Conservation (phyloP, 2,888 invertebrate species). For the Rhagium mordax region DNA sequence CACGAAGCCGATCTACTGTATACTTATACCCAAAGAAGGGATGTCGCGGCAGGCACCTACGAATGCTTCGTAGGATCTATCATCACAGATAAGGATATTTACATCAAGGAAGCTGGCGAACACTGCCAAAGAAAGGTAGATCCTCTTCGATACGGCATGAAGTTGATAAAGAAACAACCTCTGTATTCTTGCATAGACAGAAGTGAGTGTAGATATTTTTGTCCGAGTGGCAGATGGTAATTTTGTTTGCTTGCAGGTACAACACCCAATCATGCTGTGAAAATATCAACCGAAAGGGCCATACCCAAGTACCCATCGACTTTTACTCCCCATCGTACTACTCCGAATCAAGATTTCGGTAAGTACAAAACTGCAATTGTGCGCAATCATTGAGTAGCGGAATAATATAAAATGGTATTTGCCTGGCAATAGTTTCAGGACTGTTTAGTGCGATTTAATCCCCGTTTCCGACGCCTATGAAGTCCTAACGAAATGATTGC, state of each 20-base stretch:
- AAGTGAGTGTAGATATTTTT: constrained; percentile 35
- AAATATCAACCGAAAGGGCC: constrained; percentile 36
- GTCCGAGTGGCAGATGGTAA: not conserved
- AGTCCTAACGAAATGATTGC: too few relatives aligned
- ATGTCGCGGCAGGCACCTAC: constrained; percentile 73
- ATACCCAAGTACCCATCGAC: constrained; percentile 36
- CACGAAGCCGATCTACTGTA: constrained; percentile 76
- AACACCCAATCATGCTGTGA: constrained; percentile 36
- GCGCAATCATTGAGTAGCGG: too few relatives aligned
- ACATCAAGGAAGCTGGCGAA: constrained; percentile 79
- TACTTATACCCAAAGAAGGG: constrained; percentile 77
- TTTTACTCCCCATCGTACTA: constrained; percentile 43
- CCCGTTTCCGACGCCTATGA: too few relatives aligned
- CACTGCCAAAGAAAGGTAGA: constrained; percentile 76
- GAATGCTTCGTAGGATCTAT: constrained; percentile 80
- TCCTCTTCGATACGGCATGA: constrained; percentile 76
- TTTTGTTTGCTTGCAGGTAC: constrained; percentile 33
- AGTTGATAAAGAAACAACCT: constrained; percentile 70
- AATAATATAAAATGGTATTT: too few relatives aligned
- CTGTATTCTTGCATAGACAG: constrained; percentile 62
- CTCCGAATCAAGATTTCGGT: constrained; percentile 48
- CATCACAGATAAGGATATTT: constrained; percentile 74
- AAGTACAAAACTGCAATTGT: constrained; percentile 41
- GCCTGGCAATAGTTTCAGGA: too few relatives aligned
- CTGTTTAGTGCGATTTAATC: too few relatives aligned